Base-by-base conservation (phyloP, 2,888 invertebrate genomes). In the Alloscopus bannaensis region DNA sequence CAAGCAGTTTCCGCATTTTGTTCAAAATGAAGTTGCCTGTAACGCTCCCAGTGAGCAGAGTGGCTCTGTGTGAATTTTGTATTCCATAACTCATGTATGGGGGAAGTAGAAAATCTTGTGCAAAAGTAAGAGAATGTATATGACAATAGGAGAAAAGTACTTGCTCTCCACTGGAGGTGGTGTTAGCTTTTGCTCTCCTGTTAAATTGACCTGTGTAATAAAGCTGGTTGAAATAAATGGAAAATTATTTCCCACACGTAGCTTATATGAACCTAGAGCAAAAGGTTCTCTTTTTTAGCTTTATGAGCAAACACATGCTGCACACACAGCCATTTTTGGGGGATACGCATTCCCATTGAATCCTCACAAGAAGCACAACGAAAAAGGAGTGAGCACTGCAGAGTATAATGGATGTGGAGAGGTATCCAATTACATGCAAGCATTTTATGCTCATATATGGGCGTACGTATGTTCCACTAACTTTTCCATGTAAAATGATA, bases 231-330 rank as follows among this genome's bases (percentile, higher is more conserved):
- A 71, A 71, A 71, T 60, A 62, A 60, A 62, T 71, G 71, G 62
- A 40, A 62, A 71, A 71, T 71, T 71, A 71, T 71, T 71, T 71
- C 60, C 71, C 60, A 71, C 62, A 71, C 60, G 71, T 62, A 71
- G 55, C 26, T 26, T 4, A 3, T 28, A n/a, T 47, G 11, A 3
- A n/a, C 47, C 28, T 55, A 24, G 50, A n/a, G n/a, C n/a, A n/a
- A n/a, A n/a, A n/a, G n/a, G 11, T 47, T 47, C 55, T 55, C 55
- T 24, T 28, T 18, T 28, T 52, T n/a, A n/a, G 6, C 55, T 13
- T 16, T 55, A 1, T 28, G 28, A 16, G 55, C 55, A 26, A 26
- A 28, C 55, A 11, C 11, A 42, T 26, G 28, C 47, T 47, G n/a
- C 47, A 3, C 47, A 47, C 47, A 36, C 8, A 6, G 13, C 36